Evolutionary conservation across 2,113 vertebrate genomes (phyloP).

Genomic region (Arizona elegans): DNA sequence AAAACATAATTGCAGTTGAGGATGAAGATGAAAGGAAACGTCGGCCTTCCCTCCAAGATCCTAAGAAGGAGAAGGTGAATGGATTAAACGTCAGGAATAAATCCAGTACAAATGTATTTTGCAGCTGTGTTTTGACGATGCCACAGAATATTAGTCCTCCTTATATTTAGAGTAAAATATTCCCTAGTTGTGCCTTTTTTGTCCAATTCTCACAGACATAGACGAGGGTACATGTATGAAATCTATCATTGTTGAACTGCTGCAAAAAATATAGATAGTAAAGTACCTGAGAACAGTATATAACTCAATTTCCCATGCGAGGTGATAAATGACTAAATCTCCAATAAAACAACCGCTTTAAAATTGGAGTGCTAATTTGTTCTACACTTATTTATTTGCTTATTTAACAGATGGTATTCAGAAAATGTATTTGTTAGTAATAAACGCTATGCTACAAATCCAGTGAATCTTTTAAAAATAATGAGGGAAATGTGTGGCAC

Average conservation of each 20-base stretch:
- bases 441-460: background rate
- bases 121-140: background rate
- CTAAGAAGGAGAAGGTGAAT: background rate
- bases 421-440: background rate
- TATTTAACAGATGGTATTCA: background rate
- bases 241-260: background rate
- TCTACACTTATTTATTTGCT: background rate
- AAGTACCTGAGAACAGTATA: background rate
- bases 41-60: background rate
- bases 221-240: background rate
- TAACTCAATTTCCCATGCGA: background rate
- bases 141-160: too few species aligned
- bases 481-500: background rate
- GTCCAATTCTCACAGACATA: background rate
- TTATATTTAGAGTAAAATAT: background rate
- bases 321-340: background rate
- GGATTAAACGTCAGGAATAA: background rate
- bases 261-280: background rate
- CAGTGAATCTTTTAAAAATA: background rate
- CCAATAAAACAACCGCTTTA: background rate
- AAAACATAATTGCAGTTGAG: too few species aligned
- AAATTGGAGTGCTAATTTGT: background rate
- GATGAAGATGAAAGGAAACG: background rate
- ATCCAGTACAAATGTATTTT: background rate
- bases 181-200: background rate